These are phyloP conservation scores for Pristiophorus japonicus DNA, from an alignment of 2,113 vertebrate genomes.

Conservation along the genomic window DNA sequence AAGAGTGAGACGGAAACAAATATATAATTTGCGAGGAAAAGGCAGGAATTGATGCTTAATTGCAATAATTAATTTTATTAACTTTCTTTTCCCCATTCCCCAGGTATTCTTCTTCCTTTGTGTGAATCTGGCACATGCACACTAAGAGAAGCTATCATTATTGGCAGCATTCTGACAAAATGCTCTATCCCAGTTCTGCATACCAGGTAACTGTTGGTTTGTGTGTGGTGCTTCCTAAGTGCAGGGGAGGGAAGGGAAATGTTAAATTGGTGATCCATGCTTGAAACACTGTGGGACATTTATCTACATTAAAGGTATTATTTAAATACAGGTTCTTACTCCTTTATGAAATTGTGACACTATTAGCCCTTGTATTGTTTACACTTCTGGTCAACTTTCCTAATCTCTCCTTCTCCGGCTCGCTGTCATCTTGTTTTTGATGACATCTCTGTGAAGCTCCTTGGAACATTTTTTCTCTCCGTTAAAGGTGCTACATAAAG, in stretches of 20 bases:
- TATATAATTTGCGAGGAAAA: neutral
- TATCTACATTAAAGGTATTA: neutral
- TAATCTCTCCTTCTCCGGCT: neutral
- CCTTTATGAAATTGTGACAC: neutral
- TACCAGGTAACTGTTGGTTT: constrained; percentile 68
- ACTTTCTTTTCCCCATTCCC: neutral
- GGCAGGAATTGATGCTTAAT: neutral
- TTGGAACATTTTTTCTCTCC: neutral
- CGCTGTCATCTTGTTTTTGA: neutral
- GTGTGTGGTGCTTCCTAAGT: no score
- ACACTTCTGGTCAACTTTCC: neutral
- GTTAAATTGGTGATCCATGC: neutral
- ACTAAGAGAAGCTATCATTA: constrained; percentile 86
- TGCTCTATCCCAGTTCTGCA: constrained; percentile 94
- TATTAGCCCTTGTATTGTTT: neutral
- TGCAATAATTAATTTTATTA: neutral
- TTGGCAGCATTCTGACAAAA: constrained; percentile 88
- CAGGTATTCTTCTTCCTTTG: constrained; percentile 89
- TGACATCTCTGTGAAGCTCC: neutral
- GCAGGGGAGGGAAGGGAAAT: neutral
- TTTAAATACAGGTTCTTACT: no score
- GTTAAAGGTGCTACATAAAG: neutral
- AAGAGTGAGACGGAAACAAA: neutral
- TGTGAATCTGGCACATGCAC: constrained; percentile 92
- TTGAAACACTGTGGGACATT: neutral